phyloP scores from a whole-genome alignment of 2,888 invertebrate species.

The Neoaliturus tenellus region DNA sequence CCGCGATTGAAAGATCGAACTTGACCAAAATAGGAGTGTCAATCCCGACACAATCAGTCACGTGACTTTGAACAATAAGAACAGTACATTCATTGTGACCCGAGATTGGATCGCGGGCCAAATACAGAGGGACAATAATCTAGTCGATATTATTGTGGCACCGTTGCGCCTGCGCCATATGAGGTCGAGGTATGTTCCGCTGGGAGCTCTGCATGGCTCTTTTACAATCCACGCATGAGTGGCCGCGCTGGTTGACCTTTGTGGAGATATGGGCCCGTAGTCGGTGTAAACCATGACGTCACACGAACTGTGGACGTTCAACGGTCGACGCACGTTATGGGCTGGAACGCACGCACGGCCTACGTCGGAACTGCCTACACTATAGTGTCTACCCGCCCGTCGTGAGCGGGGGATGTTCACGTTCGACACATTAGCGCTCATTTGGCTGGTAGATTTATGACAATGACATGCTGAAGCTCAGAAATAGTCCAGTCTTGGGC shows the following conservation, averaged over 20 bases:
- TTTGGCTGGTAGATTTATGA: too few species aligned
- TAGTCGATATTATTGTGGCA: not conserved
- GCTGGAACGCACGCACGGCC: not conserved
- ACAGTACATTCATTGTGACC: constrained; percentile 15
- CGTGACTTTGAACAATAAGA: constrained; percentile 7
- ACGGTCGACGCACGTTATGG: not conserved
- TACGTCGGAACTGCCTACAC: too few species aligned
- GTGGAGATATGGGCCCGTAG: not conserved
- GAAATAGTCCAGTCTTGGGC: too few species aligned
- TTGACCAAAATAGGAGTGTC: not conserved
- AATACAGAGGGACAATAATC: constrained; percentile 13
- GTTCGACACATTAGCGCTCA: too few species aligned
- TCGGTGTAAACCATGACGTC: constrained; percentile 1
- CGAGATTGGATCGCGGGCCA: not conserved
- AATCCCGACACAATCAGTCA: not conserved
- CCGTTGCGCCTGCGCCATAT: not conserved
- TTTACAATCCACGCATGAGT: constrained; percentile 31
- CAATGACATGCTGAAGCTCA: too few species aligned
- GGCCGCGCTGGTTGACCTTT: constrained; percentile 4
- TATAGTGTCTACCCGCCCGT: too few species aligned
- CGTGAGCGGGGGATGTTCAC: too few species aligned
- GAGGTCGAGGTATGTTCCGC: not conserved
- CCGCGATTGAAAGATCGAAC: too few species aligned
- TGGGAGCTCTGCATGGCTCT: not conserved
- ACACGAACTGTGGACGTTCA: too few species aligned